Evolutionary conservation across 1,140 invertebrate genomes (phyloP), one percentile per base, ranked within the genome.

Genomic region (Procambarus virginalis): DNA sequence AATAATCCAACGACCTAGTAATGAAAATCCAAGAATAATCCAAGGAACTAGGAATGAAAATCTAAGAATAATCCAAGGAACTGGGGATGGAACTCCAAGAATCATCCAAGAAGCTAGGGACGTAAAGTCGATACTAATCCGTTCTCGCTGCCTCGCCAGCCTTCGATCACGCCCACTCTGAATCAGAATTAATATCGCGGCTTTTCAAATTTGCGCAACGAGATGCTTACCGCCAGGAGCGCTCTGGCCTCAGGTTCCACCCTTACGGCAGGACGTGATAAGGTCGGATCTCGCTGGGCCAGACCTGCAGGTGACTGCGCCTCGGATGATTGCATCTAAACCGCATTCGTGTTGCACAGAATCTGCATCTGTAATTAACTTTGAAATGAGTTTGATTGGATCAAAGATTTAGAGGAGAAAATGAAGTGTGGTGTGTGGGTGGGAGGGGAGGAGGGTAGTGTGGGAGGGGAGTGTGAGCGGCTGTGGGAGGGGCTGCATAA

Each of bases 281-380:
- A 84, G 87, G 81, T 4, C 49, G 73, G 73, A 55, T 83, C 17
- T 76, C n/a, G 2, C 5, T n/a, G 68, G n/a, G 8, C 5, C 5
- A 22, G 68, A 34, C n/a, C 10, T 73, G 8, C 6, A 20, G 68
- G 68, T 84, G 82, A 84, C 68, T 84, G 82, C 87, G 87, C 80
- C 87, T n/a, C 80, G n/a, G 17, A n/a, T 75, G 20, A 22, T 73
- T 64, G 70, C 81, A 77, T 77, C 87, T 83, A 83, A 46, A 82
- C 80, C 87, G 70, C 73, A 83, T 64, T 83, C 80, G 79, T 83
- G 81, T 89, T 89, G 87, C 87, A 89, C 87, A 58, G 87, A 83
- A 89, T 89, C 87, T 89, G 87, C 87, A 89, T 89, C 87, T 68
- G 76, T 89, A 89, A 89, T 89, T 89, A 89, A 89, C 79, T 89